phyloP scores from a whole-genome alignment of 2,113 vertebrate species.

The Dicerorhinus sumatrensis region DNA sequence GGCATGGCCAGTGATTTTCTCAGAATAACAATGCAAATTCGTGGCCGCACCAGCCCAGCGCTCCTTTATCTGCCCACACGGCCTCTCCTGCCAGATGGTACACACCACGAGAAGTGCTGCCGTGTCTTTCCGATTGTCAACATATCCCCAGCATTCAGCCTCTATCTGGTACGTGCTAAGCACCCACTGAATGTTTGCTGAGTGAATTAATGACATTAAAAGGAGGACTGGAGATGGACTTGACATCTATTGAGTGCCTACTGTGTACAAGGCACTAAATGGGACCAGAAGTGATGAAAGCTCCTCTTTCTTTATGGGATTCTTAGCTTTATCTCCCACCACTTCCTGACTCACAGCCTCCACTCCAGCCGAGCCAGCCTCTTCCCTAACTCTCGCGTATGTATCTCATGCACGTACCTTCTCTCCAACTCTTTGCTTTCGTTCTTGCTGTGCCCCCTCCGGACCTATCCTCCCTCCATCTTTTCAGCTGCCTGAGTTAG shows the following conservation, averaged over 20 bases:
- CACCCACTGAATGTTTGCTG: not conserved
- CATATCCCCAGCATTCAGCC: not conserved
- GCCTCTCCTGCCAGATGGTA: not conserved
- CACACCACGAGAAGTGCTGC: not conserved
- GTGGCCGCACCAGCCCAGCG: not conserved
- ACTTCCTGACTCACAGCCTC: not conserved
- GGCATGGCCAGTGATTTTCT: not conserved
- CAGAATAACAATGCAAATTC: not conserved
- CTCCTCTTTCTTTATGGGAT: not conserved
- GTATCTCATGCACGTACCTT: rapidly evolving
- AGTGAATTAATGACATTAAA: not conserved
- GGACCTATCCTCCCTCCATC: not conserved
- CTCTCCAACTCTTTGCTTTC: not conserved
- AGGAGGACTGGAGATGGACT: not conserved
- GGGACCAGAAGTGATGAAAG: not conserved
- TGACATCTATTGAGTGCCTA: not conserved
- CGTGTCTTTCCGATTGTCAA: not conserved
- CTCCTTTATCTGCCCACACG: not conserved
- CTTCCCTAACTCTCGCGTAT: not conserved
- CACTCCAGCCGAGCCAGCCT: not conserved
- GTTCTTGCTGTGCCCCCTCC: not conserved
- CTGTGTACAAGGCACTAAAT: not conserved
- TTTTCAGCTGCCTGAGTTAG: not conserved
- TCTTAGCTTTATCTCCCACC: not conserved
- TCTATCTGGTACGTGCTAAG: not conserved